These are phyloP conservation scores for Onychostoma macrolepis DNA, from an alignment of 2,113 vertebrate genomes.

Conservation along the genomic window DNA sequence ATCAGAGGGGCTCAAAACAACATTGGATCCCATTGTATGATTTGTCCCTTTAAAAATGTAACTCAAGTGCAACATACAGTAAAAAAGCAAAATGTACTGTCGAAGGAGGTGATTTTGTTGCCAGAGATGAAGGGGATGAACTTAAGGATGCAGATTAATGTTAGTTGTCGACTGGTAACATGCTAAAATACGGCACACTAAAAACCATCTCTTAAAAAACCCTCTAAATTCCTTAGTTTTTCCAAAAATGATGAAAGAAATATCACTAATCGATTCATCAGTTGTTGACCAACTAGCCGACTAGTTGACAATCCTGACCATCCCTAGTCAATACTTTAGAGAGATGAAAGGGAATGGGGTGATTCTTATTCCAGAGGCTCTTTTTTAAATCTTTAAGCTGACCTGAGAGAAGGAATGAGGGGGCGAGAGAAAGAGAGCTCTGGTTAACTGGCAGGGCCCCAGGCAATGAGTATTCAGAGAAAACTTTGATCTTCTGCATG, in stretches of 20 bases:
- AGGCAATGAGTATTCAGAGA: slow-evolving; percentile 31
- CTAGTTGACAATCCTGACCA: slow-evolving; percentile 14
- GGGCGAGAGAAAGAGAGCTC: slow-evolving; percentile 2
- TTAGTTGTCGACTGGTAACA: background rate
- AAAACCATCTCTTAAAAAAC: background rate
- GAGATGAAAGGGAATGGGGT: slow-evolving; percentile 23
- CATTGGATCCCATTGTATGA: background rate
- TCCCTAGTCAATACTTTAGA: background rate
- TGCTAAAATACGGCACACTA: background rate
- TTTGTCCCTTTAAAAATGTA: background rate
- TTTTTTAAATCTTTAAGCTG: slow-evolving; percentile 27
- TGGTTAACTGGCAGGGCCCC: slow-evolving; percentile 18
- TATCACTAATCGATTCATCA: background rate
- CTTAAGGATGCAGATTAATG: background rate
- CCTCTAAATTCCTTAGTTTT: background rate
- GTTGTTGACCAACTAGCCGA: background rate
- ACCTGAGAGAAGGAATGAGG: slow-evolving; percentile 6
- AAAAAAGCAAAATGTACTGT: background rate
- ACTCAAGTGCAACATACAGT: background rate
- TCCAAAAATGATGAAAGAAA: background rate
- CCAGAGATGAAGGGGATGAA: background rate
- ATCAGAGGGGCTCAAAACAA: background rate
- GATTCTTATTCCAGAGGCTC: slow-evolving; percentile 31
- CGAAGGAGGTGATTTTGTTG: background rate
- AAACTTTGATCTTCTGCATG: slow-evolving; percentile 40